Base-by-base conservation (phyloP, 2,888 invertebrate genomes). In the Troglohyphantes excavatus region DNA sequence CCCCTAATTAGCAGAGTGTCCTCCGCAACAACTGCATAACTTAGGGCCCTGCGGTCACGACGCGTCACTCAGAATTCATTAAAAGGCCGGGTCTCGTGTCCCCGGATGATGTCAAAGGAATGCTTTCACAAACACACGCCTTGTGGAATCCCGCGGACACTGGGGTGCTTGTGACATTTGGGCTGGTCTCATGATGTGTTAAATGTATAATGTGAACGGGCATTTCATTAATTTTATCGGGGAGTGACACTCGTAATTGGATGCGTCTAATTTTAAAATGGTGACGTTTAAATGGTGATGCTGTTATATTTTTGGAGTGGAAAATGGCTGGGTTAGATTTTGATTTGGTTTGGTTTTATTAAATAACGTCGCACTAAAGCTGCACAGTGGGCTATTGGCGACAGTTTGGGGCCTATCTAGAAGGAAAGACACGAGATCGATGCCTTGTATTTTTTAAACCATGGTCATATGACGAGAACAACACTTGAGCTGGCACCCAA, bases 11-110 rank as follows among this genome's bases (percentile, higher is more conserved):
- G 39, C 23, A 61, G 19, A 29, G 65, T 27, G 26, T 43, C 72
- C 26, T 83, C 63, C 63, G 11, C 43, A 83, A 83, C 83, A 26
- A 63, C 61, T 29, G 33, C 83, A 73, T 73, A 63, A 73, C 33
- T 65, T 29, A 26, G 46, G 3, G 39, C 43, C 39, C 43, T 63
- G 65, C 21, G 65, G 63, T 65, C 59, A 23, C 27, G 43, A 63
- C 23, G 23, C 73, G 63, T 63, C 72, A 26, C 21, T 73, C 65
- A 73, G 83, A 83, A 46, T 61, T 73, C 73, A 83, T 83, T 83
- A 83, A 63, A 73, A 63, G 63, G 23, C 61, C 21, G 59, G 63
- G 72, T 26, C 27, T 26, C 46, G n/a, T 21, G 46, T 53, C n/a
- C 39, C 23, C 29, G 59, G 53, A 27, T 19, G 29, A 21, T 27